These are phyloP conservation scores for Potamilus streckersoni DNA, from an alignment of 1,140 invertebrate species.

Conservation along the genomic window DNA sequence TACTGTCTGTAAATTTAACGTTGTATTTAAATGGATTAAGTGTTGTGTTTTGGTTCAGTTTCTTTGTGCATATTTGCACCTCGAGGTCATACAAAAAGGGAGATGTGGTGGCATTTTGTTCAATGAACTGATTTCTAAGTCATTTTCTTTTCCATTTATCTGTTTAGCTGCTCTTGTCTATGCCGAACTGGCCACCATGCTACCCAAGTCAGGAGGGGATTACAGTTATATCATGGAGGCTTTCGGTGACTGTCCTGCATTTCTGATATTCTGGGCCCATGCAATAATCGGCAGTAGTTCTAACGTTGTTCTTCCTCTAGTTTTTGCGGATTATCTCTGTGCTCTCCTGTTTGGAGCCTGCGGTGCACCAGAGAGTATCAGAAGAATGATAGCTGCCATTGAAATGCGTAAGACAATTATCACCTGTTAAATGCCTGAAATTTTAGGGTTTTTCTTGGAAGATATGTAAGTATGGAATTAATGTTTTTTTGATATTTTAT, in stretches of 20 bases:
- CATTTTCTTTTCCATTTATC: too few species aligned
- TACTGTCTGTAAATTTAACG: too few species aligned
- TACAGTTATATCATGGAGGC: slow-evolving; percentile 39
- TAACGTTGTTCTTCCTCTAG: slow-evolving; percentile 60
- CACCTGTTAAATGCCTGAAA: too few species aligned
- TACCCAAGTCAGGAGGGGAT: slow-evolving; percentile 39
- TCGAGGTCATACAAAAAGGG: too few species aligned
- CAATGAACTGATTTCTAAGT: too few species aligned
- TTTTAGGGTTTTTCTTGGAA: too few species aligned
- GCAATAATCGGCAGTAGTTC: slow-evolving; percentile 76
- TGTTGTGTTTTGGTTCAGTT: too few species aligned
- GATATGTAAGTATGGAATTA: too few species aligned
- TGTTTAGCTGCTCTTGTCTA: slow-evolving; percentile 28
- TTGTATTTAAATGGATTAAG: too few species aligned
- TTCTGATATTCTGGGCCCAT: slow-evolving; percentile 33
- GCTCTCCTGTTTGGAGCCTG: slow-evolving; percentile 20
- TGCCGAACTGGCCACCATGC: slow-evolving; percentile 32
- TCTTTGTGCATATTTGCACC: too few species aligned
- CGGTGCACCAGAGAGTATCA: slow-evolving; percentile 2
- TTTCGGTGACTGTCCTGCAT: slow-evolving; percentile 31
- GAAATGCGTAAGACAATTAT: background rate
- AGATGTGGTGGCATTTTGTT: too few species aligned
- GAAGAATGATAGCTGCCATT: slow-evolving; percentile 9
- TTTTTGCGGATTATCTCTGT: slow-evolving; percentile 31
- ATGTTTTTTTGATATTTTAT: too few species aligned